A percentile compares a stretch with the other conserved stretches of the same genome.
Evolutionary conservation across 2,888 invertebrate species (phyloP).

Genomic region (Crematogaster levior): DNA sequence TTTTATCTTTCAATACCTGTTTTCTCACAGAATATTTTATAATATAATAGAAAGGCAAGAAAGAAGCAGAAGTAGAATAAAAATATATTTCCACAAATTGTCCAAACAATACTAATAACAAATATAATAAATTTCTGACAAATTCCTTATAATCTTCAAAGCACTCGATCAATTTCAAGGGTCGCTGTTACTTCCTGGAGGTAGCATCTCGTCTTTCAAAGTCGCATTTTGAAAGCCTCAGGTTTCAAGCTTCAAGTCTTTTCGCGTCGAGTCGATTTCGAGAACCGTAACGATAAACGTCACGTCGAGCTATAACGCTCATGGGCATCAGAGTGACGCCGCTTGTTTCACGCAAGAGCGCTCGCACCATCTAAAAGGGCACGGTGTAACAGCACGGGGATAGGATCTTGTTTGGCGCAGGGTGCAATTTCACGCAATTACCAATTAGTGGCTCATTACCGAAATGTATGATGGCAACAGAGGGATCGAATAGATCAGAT

Average conservation of each 20-base stretch:
- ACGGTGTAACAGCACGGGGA: slow-evolving; percentile 33
- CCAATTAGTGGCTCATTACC: slow-evolving; percentile 72
- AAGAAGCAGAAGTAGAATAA: neutral
- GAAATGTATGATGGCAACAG: slow-evolving; percentile 57
- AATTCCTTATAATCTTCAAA: neutral
- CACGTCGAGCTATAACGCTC: slow-evolving; percentile 26
- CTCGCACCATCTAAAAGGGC: slow-evolving; percentile 7
- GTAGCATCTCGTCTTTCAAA: neutral
- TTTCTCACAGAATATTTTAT: neutral
- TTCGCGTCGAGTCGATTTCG: slow-evolving; percentile 3
- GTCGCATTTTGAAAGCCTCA: neutral
- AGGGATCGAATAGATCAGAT: slow-evolving; percentile 51
- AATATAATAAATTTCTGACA: neutral
- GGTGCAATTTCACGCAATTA: slow-evolving; percentile 64
- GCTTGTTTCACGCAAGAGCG: slow-evolving; percentile 41
- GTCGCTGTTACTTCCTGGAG: neutral
- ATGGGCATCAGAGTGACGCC: neutral
- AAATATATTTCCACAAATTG: neutral
- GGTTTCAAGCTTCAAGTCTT: no score
- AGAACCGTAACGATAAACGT: slow-evolving; percentile 7
- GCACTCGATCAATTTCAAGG: neutral
- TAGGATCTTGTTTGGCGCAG: slow-evolving; percentile 35
- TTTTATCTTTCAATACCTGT: neutral
- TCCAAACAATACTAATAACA: neutral
- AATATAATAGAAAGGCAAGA: neutral